Evolutionary conservation across 2,113 vertebrate species (phyloP).

Genomic region (Tretioscincus oriximinensis): DNA sequence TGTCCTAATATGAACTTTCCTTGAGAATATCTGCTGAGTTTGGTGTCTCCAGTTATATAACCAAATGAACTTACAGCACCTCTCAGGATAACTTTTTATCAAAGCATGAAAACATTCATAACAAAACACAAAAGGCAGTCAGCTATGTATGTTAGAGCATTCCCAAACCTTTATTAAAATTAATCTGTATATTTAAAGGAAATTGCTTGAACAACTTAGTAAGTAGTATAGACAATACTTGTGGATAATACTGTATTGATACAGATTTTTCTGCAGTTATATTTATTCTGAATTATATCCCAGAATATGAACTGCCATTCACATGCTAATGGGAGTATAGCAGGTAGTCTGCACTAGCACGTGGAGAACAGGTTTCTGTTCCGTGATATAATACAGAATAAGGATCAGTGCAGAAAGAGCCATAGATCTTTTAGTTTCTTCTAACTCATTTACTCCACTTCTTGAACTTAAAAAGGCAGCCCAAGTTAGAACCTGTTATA

Average conservation of each 20-base stretch:
- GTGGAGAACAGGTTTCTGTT: too few species aligned
- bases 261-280: not conserved
- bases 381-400: too few species aligned
- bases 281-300: too few species aligned
- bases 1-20: fast-evolving
- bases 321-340: too few species aligned
- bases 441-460: not conserved
- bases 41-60: fast-evolving
- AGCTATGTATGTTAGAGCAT: too few species aligned
- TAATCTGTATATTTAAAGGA: not conserved
- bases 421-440: not conserved
- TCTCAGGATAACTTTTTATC: fast-evolving
- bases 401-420: too few species aligned
- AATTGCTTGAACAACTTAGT: not conserved
- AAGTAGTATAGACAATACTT: not conserved
- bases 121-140: not conserved
- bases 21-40: fast-evolving
- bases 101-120: fast-evolving
- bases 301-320: too few species aligned
- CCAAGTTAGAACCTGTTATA: too few species aligned
- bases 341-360: too few species aligned
- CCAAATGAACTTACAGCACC: not conserved
- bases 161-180: not conserved
- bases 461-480: too few species aligned
- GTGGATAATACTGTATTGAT: not conserved